Base-by-base conservation (phyloP, 2,888 invertebrate species). In the Agriopis marginaria region DNA sequence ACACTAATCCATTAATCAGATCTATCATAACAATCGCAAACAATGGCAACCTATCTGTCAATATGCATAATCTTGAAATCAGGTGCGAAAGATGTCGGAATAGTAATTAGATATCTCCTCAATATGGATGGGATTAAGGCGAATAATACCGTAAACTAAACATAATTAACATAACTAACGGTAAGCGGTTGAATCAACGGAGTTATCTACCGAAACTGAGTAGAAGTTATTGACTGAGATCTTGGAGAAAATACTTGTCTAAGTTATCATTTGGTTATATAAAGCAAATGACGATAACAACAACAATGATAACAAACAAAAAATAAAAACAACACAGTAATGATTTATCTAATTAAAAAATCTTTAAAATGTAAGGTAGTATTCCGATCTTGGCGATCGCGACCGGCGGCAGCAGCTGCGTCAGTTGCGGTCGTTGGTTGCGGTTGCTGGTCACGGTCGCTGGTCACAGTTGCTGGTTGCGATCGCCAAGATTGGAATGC, bases 131-230 rank as follows among this genome's bases (percentile, higher is more conserved):
- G 77, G 77, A 75, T 77, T 75, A 74, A 66, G 68, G 64, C 50
- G 67, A 67, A 68, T 72, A 65, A 72, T 70, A n/a, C 70, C 69
- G 63, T 73, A 73, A 75, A 71, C 71, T 72, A 77, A 70, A 77
- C 70, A 75, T 71, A 69, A 75, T 77, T 77, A 77, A 42, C 77
- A 77, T 77, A 77, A 77, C 75, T 77, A 72, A 73, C 70, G 74
- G 75, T 76, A 76, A 76, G 76, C 76, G 73, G 72, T 70, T 76
- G 62, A 77, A 72, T 75, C 74, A 75, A 77, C 74, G 51, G 61
- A 62, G 70, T 62, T 75, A 76, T 76, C 76, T 72, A 69, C 68
- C 68, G 73, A 73, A 74, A 77, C 72, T 67, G 63, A 73, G 69
- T 74, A 70, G 53, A 71, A 73, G 65, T 74, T 74, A 73, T 72